Evolutionary conservation across 2,113 vertebrate genomes (phyloP).

Genomic region (Heliornis fulica): DNA sequence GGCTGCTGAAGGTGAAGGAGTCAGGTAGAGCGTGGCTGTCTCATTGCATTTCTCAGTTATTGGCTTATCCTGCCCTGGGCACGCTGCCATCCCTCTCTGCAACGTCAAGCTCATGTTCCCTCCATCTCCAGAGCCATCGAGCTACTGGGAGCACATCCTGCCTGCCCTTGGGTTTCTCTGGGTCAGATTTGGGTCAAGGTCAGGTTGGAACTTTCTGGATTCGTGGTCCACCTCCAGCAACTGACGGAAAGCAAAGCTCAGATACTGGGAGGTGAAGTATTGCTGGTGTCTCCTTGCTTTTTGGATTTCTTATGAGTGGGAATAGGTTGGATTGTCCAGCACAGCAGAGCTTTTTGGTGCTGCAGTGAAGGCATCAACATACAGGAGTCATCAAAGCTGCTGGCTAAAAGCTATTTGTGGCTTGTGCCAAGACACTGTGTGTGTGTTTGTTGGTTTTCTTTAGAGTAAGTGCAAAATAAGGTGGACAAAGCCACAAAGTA

Average conservation of each 20-base stretch:
- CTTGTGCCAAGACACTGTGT: neutral
- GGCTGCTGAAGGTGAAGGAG: neutral
- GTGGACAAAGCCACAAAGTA: neutral
- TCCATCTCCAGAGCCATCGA: neutral
- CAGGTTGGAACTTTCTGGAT: neutral
- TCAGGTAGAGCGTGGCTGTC: neutral
- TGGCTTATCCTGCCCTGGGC: neutral
- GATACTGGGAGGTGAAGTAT: neutral
- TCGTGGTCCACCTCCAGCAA: rapidly evolving
- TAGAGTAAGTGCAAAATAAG: neutral
- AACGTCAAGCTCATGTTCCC: neutral
- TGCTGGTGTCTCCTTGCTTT: neutral
- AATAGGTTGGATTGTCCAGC: neutral
- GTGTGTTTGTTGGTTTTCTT: too few species aligned
- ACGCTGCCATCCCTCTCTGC: neutral
- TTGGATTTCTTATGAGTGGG: neutral
- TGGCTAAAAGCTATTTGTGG: neutral
- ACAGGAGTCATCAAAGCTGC: neutral
- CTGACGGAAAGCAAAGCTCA: neutral
- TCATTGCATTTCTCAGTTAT: neutral
- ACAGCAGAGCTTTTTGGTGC: neutral
- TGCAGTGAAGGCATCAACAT: neutral
- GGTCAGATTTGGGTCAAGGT: neutral
- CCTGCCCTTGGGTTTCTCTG: neutral
- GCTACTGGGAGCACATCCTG: neutral